Base-by-base conservation (phyloP, 1,140 invertebrate genomes). In the Cydia amplana region DNA sequence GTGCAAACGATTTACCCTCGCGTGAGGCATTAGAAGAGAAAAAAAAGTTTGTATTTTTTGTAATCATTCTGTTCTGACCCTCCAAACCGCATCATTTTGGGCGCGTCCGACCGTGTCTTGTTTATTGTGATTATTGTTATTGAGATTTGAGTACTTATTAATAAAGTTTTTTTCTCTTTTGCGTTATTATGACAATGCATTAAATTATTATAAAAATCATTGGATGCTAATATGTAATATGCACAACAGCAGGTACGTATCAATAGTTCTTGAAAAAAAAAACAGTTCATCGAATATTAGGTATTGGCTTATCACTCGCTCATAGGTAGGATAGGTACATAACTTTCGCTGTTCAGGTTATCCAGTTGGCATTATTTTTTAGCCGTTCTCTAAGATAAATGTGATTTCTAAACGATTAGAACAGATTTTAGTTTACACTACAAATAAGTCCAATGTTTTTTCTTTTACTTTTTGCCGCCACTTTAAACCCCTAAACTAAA, bases 51-150 rank as follows among this genome's bases (percentile, higher is more conserved):
- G 23, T 67, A 74, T 78, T 76, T 77, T 73, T 76, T 82, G 80
- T 83, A 79, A 81, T 77, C 77, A 79, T 81, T 86, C 78, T 78
- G 77, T 81, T 85, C 78, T 78, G 77, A 80, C 80, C 82, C 81
- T 81, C 81, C 76, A 74, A 67, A 36, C 20, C 28, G 1, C 63
- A 23, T 73, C n/a, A 67, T 72, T 82, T 75, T 67, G 55, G 28
- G 65, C 72, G 80, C 82, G 81, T 81, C 74, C 80, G 78, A 84
- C 77, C 84, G 78, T 85, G 67, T 75, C 80, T 80, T 84, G 82
- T 82, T 82, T 82, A 82, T 84, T 88, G 80, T 84, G 81, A 81
- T 80, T 70, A 80, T 65, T 83, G 74, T 82, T 78, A 82, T 84
- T 82, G 74, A 77, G 79, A 77, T 60, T 60, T 60, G 18, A 60